phyloP scores from a whole-genome alignment of 1,140 invertebrate genomes.

The Pseudachorutes palmiensis region DNA sequence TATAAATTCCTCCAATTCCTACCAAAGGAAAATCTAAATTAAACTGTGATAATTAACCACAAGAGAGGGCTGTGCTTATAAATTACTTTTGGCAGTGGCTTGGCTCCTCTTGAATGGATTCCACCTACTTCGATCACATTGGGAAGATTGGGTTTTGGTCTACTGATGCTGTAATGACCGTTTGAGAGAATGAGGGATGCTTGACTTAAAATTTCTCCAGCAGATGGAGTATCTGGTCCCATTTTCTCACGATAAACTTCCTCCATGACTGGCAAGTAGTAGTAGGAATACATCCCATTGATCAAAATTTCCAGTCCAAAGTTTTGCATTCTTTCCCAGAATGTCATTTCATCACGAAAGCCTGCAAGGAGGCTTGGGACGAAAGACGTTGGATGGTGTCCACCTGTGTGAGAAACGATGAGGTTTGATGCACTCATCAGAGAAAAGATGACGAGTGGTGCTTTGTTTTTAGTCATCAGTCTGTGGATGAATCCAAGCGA shows the following conservation, averaged over 20 bases:
- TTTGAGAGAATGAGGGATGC: slow-evolving; percentile 30
- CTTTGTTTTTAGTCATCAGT: slow-evolving; percentile 15
- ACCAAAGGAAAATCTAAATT: background rate
- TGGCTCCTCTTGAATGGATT: slow-evolving; percentile 33
- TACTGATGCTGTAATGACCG: slow-evolving; percentile 21
- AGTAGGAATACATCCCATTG: slow-evolving; percentile 34
- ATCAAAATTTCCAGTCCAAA: background rate
- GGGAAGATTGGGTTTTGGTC: slow-evolving; percentile 6
- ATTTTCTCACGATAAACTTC: slow-evolving; percentile 27
- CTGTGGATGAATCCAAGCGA: slow-evolving; percentile 25
- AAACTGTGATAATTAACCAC: too few relatives aligned
- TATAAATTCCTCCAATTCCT: slow-evolving; percentile 3
- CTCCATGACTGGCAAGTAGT: slow-evolving; percentile 28
- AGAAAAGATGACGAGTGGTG: slow-evolving; percentile 15
- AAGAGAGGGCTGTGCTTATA: too few relatives aligned
- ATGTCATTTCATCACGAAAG: slow-evolving; percentile 18
- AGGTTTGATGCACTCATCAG: slow-evolving; percentile 1
- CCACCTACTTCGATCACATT: slow-evolving; percentile 31
- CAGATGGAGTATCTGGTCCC: slow-evolving; percentile 5
- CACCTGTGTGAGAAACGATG: slow-evolving; percentile 9
- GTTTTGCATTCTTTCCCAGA: slow-evolving; percentile 18
- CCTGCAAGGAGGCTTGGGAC: slow-evolving; percentile 14
- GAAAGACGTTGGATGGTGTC: slow-evolving; percentile 20
- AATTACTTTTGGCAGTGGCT: slow-evolving; percentile 30
- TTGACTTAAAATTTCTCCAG: slow-evolving; percentile 21